phyloP scores from a whole-genome alignment of 2,888 invertebrate species.

The Helleia helle region DNA sequence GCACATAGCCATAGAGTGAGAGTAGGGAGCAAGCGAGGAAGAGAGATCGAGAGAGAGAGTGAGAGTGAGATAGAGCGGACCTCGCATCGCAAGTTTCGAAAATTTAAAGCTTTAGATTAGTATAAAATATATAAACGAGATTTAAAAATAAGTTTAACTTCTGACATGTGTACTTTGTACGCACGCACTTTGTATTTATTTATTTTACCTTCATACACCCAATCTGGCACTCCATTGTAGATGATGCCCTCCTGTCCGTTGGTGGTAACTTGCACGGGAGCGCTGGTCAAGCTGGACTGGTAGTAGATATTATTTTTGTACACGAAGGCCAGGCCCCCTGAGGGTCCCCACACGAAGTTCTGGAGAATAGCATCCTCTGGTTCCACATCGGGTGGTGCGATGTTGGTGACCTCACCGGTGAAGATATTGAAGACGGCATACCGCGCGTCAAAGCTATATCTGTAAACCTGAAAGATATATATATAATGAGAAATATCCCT shows the following conservation, averaged over 20 bases:
- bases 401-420: constrained; percentile 48
- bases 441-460: constrained; percentile 84
- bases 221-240: constrained; percentile 92
- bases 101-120: too few relatives aligned
- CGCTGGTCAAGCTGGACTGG: constrained; percentile 62
- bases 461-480: constrained; percentile 76
- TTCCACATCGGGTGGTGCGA: constrained; percentile 35
- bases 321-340: constrained; percentile 82
- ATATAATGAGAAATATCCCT: neutral
- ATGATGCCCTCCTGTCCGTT: constrained; percentile 76
- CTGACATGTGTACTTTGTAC: too few relatives aligned
- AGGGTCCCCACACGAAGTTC: constrained; percentile 85
- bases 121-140: too few relatives aligned
- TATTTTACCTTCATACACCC: constrained; percentile 96
- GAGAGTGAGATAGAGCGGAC: too few relatives aligned
- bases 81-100: too few relatives aligned
- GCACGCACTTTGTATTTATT: too few relatives aligned
- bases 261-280: constrained; percentile 74
- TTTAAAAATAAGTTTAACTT: too few relatives aligned
- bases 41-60: too few relatives aligned
- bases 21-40: too few relatives aligned
- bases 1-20: too few relatives aligned
- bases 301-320: constrained; percentile 85
- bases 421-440: constrained; percentile 80
- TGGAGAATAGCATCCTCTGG: constrained; percentile 71